A percentile compares a stretch with the other conserved stretches of the same genome.
phyloP scores from a whole-genome alignment of 2,113 vertebrate genomes.

The Neolamprologus caudopunctatus region DNA sequence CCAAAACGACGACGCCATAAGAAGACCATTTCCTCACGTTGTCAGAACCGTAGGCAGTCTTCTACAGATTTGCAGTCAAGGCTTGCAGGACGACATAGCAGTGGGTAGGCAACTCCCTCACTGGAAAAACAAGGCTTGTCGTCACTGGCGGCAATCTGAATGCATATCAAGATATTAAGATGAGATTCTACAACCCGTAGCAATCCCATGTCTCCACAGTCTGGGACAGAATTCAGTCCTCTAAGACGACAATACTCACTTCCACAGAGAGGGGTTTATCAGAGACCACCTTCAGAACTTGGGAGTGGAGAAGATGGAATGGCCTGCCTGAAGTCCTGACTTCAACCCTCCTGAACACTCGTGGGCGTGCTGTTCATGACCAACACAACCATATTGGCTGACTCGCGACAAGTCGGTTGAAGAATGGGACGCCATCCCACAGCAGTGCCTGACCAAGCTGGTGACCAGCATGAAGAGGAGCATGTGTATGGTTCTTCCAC shows the following conservation, averaged over 20 bases:
- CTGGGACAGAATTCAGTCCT: background rate
- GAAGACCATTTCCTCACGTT: background rate
- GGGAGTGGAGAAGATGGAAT: background rate
- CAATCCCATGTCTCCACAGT: background rate
- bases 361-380: background rate
- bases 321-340: background rate
- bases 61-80: background rate
- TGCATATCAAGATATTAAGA: background rate
- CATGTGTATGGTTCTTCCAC: background rate
- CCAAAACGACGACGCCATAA: accelerated
- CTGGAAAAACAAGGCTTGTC: background rate
- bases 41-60: background rate
- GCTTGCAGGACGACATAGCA: background rate
- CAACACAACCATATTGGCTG: background rate
- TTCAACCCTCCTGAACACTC: background rate
- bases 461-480: background rate
- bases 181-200: background rate
- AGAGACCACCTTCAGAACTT: background rate
- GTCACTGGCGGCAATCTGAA: background rate
- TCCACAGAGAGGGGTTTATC: background rate
- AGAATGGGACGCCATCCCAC: background rate
- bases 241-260: background rate
- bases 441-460: background rate
- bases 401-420: background rate
- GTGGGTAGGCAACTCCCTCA: background rate